These are phyloP conservation scores for Papio anubis DNA, from an alignment of 2,113 vertebrate genomes.

Conservation along the genomic window DNA sequence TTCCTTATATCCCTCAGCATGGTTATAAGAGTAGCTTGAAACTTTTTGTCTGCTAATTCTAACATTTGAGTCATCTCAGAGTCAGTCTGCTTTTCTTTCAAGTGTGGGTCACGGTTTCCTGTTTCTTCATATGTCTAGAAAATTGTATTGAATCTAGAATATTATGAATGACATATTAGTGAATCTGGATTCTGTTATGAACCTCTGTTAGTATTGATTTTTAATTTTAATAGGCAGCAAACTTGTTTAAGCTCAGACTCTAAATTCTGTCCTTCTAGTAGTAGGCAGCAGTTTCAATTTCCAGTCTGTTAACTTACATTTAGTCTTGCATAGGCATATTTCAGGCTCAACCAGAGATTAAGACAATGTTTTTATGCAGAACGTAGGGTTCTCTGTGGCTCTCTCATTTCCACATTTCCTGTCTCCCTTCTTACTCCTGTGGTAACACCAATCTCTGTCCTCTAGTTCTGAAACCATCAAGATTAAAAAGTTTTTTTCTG, in stretches of 20 bases:
- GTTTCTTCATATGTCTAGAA: neutral
- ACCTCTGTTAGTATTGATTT: neutral
- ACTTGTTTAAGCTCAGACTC: neutral
- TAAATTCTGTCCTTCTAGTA: neutral
- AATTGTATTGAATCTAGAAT: neutral
- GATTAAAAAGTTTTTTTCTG: neutral
- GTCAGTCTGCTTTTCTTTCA: neutral
- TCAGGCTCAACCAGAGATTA: neutral
- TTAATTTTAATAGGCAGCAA: neutral
- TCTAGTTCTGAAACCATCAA: neutral
- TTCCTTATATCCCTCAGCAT: neutral
- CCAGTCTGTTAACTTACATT: neutral
- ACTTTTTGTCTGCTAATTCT: neutral
- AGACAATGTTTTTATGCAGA: neutral
- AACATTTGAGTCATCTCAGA: neutral
- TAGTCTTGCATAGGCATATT: neutral
- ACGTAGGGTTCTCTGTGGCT: neutral
- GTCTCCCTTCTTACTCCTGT: no score
- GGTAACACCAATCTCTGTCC: neutral
- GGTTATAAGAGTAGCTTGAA: neutral
- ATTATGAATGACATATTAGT: neutral
- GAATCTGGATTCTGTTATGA: neutral
- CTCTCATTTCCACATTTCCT: neutral
- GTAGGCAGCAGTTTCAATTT: neutral
- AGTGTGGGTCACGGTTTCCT: neutral